Base-by-base conservation (phyloP, 2,797 vertebrate species). In the Takifugu ocellatus region DNA sequence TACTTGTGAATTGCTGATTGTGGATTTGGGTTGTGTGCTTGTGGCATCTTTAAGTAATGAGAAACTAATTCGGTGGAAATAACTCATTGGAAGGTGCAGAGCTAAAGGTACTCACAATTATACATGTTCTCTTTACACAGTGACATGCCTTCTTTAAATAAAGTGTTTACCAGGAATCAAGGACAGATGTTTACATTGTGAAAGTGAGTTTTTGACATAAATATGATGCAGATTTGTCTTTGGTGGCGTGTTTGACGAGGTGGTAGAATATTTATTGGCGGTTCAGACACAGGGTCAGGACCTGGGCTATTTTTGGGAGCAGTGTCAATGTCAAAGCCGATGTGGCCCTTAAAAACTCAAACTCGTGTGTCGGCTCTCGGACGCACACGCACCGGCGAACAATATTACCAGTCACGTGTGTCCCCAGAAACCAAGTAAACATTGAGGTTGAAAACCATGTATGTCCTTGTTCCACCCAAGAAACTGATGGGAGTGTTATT, bases 291-390 rank as follows among this genome's bases (percentile, higher is more conserved):
- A 48, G 33, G 43, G 26, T 59, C 16, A 60, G 43, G 60, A 48
- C 60, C 27, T 14, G 11, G 31, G 31, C 48, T 75, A 54, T 77
- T 82, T 70, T 54, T 24, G 66, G 67, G 24, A 61, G 17, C 12
- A 33, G 51, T 51, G 56, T 71, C 55, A 2, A 16, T 75, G 59
- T 75, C 70, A 54, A 43, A 39, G 27, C 61, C 52, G 47, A 27
- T 12, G 11, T 1, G 8, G 21, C 15, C n/a, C 27, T 31, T 43
- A 15, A 44, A 56, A 49, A 55, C 11, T 25, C 29, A 1, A 43
- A 70, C 58, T 47, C 59, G 29, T 58, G 65, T 49, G 78, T 7
- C 27, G 26, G 44, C 21, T 6, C 6, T 11, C 5, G 36, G 8
- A 33, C 3, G 7, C 3, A 33, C 12, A 39, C 10, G 14, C 12